phyloP scores from a whole-genome alignment of 2,888 invertebrate genomes.

The Hemithea aestivaria region DNA sequence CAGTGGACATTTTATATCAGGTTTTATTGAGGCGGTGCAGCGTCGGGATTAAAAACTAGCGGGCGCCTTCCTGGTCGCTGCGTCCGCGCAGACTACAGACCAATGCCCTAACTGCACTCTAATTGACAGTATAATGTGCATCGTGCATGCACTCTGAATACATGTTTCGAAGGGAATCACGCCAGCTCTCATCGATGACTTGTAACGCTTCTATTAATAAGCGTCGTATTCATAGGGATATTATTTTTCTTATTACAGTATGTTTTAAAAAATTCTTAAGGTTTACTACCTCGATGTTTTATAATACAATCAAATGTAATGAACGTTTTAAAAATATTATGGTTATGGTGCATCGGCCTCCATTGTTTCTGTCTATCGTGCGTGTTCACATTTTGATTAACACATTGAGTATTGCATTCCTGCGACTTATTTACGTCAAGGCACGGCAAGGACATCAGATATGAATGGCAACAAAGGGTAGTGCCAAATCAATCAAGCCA shows the following conservation, averaged over 20 bases:
- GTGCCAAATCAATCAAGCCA: slow-evolving; percentile 12
- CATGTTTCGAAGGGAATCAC: background rate
- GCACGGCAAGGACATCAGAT: slow-evolving; percentile 39
- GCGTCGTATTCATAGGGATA: too few relatives aligned
- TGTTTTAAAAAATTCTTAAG: too few relatives aligned
- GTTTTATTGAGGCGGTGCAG: slow-evolving; percentile 43
- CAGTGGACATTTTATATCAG: slow-evolving; percentile 55
- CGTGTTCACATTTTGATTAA: slow-evolving; percentile 43
- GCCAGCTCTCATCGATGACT: too few relatives aligned
- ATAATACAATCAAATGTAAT: too few relatives aligned
- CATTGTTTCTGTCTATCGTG: slow-evolving; percentile 38
- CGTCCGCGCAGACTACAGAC: background rate
- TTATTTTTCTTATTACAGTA: too few relatives aligned
- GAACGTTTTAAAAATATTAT: slow-evolving; percentile 37
- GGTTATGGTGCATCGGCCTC: slow-evolving; percentile 27
- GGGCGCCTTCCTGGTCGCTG: slow-evolving; percentile 33
- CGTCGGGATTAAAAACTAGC: slow-evolving; percentile 36
- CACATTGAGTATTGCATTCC: slow-evolving; percentile 43
- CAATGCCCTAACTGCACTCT: slow-evolving; percentile 8
- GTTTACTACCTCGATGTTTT: too few relatives aligned
- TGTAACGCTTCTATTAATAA: too few relatives aligned
- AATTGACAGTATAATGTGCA: slow-evolving; percentile 18
- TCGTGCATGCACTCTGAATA: slow-evolving; percentile 16
- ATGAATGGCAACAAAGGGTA: slow-evolving; percentile 22
- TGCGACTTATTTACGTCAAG: slow-evolving; percentile 33